phyloP scores from a whole-genome alignment of 1,140 invertebrate genomes.

The Drosophila tsacasi region DNA sequence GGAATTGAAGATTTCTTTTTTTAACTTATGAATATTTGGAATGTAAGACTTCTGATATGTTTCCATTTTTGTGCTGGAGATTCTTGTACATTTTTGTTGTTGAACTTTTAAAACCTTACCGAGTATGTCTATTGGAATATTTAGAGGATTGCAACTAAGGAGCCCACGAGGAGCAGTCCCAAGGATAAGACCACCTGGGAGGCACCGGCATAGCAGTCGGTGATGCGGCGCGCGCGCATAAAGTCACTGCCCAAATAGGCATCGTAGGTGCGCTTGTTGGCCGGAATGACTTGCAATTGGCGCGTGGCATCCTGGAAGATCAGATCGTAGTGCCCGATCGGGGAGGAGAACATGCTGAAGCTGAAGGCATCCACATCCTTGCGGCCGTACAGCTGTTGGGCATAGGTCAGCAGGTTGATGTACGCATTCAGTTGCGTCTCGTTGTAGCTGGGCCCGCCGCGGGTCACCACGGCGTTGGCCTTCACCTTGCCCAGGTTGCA shows the following conservation, averaged over 20 bases:
- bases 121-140: not conserved
- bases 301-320: conserved; percentile 97
- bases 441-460: conserved; percentile 91
- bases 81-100: conserved; percentile 34
- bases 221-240: conserved; percentile 90
- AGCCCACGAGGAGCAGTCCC: conserved; percentile 43
- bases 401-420: conserved; percentile 95
- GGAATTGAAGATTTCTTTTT: not conserved
- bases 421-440: conserved; percentile 93
- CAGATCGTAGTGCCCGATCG: conserved; percentile 92
- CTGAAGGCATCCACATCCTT: conserved; percentile 94
- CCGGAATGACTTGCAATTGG: conserved; percentile 90
- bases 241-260: conserved; percentile 91
- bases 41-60: conserved; percentile 44
- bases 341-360: conserved; percentile 95
- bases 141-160: conserved; percentile 52
- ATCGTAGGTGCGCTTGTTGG: conserved; percentile 87
- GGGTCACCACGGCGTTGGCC: conserved; percentile 95
- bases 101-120: conserved; percentile 14
- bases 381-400: conserved; percentile 95
- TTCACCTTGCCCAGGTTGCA: conserved; percentile 97
- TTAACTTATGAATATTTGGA: conserved; percentile 37
- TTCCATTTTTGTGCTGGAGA: conserved; percentile 42
- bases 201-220: conserved; percentile 90
- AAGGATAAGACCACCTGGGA: conserved; percentile 56